phyloP scores from a whole-genome alignment of 2,113 vertebrate genomes.

The Solea senegalensis region DNA sequence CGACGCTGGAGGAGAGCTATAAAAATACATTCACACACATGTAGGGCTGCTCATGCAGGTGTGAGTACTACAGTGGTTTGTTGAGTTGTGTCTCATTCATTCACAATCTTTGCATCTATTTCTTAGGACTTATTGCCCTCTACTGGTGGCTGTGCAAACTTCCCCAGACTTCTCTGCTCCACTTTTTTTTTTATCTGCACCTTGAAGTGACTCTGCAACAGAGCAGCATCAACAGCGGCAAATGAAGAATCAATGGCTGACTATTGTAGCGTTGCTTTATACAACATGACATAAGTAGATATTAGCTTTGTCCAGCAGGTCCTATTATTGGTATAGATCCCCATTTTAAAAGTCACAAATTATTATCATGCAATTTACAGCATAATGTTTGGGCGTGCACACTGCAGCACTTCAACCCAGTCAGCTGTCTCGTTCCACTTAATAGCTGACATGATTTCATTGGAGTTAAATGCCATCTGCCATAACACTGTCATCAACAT shows the following conservation, averaged over 20 bases:
- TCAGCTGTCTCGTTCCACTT: conserved; percentile 51
- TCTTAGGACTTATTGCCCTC: conserved; percentile 74
- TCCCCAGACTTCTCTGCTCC: neutral
- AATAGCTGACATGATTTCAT: conserved; percentile 45
- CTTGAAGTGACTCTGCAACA: conserved; percentile 9
- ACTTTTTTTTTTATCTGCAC: neutral
- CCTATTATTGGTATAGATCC: neutral
- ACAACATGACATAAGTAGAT: neutral
- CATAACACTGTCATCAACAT: conserved; percentile 50
- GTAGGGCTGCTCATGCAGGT: conserved; percentile 42
- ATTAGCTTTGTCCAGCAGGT: neutral
- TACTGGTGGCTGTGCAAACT: conserved; percentile 67
- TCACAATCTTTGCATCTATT: conserved; percentile 57
- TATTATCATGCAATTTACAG: neutral
- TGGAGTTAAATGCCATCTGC: conserved; percentile 53
- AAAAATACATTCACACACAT: conserved; percentile 35
- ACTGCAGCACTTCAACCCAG: conserved; percentile 37
- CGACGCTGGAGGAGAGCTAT: conserved; percentile 7
- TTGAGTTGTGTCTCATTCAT: conserved; percentile 16
- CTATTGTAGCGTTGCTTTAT: neutral
- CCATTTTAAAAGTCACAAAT: neutral
- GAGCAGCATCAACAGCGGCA: neutral
- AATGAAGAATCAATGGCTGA: neutral
- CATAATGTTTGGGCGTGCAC: conserved; percentile 19
- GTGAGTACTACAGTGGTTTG: conserved; percentile 50